Evolutionary conservation across 2,888 invertebrate species (phyloP).

Genomic region (Tenthredo livida): DNA sequence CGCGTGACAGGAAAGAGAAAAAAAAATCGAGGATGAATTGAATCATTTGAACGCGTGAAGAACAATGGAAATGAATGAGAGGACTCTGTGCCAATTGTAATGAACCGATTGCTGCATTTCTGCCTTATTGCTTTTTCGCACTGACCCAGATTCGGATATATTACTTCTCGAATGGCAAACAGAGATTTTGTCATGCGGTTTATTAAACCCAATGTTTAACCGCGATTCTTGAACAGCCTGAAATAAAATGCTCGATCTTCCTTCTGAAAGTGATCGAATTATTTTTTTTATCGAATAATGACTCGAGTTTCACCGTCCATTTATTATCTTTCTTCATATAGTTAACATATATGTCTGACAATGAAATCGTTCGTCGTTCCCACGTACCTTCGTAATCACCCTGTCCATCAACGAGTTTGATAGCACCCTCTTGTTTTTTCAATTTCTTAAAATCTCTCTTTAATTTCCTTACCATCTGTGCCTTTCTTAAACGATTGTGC

Average conservation of each 20-base stretch:
- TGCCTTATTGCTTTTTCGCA: neutral
- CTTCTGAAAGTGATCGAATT: neutral
- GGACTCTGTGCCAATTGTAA: constrained; percentile 4
- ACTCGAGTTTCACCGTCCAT: neutral
- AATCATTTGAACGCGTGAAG: neutral
- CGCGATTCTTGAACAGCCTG: neutral
- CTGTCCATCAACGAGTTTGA: constrained; percentile 86
- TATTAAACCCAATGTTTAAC: neutral
- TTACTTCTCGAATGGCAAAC: neutral
- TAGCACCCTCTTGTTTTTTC: constrained; percentile 86
- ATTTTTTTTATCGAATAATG: neutral
- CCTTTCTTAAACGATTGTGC: constrained; percentile 74
- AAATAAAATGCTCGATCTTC: neutral
- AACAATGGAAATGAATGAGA: constrained; percentile 22
- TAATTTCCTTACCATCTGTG: constrained; percentile 84
- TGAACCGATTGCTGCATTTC: neutral
- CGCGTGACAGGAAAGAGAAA: neutral
- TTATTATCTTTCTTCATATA: neutral
- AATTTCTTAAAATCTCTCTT: constrained; percentile 86
- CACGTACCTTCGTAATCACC: constrained; percentile 86
- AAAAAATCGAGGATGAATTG: neutral
- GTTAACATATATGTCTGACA: neutral
- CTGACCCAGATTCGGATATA: neutral
- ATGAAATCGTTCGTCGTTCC: constrained; percentile 25
- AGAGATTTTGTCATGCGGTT: neutral